Percentiles rank a stretch among this genome's conserved stretches.
Conservation (phyloP, 2,888 invertebrate species). For the Tipula vernalis region DNA sequence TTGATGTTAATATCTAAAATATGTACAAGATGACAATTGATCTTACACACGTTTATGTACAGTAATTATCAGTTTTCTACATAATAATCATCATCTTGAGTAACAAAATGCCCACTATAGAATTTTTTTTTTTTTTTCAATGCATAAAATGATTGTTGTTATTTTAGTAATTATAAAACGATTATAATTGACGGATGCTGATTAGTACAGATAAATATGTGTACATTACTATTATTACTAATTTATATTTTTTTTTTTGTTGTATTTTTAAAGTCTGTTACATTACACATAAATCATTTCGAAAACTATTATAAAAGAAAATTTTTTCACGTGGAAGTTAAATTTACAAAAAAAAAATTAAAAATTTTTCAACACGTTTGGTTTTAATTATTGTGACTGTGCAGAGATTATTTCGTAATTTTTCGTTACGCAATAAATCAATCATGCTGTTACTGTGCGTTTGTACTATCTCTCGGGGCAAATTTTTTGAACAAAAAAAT, state of each 20-base stretch:
- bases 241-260: background rate
- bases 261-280: background rate
- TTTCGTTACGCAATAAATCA: background rate
- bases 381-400: background rate
- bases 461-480: background rate
- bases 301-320: background rate
- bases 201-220: background rate
- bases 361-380: background rate
- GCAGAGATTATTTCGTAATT: background rate
- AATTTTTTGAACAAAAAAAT: background rate
- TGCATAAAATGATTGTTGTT: background rate
- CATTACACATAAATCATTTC: background rate
- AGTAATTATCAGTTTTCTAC: background rate
- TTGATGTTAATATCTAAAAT: background rate
- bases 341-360: background rate
- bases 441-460: background rate
- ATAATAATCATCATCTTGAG: background rate
- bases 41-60: background rate
- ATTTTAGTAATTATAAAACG: background rate
- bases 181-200: background rate
- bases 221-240: background rate
- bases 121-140: background rate
- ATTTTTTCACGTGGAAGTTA: background rate
- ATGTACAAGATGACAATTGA: background rate
- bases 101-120: background rate